Evolutionary conservation across 2,113 vertebrate genomes (phyloP).

Genomic region (Bubo scandiacus): DNA sequence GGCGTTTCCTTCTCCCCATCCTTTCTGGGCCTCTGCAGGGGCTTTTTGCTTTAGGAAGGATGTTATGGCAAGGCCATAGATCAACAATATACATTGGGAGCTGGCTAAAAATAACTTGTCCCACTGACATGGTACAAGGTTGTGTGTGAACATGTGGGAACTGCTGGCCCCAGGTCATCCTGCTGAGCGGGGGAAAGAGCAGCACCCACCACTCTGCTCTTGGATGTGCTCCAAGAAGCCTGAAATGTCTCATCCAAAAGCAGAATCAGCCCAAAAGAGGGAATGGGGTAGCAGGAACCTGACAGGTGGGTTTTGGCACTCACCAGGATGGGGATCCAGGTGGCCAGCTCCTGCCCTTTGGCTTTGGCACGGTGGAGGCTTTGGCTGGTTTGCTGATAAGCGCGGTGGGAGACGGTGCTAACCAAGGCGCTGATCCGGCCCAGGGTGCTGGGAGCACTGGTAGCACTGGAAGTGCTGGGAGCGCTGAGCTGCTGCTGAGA

Average conservation of each 20-base stretch:
- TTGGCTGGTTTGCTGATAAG: slow-evolving; percentile 66
- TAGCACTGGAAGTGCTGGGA: background rate
- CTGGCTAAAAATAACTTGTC: slow-evolving; percentile 50
- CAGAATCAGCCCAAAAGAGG: background rate
- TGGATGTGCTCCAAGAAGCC: background rate
- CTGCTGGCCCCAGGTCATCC: background rate
- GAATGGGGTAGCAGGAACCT: background rate
- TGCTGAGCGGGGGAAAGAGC: background rate
- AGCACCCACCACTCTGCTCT: background rate
- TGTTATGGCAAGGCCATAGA: slow-evolving; percentile 36
- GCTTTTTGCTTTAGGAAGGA: background rate
- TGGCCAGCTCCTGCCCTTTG: slow-evolving; percentile 71
- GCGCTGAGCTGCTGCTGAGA: background rate
- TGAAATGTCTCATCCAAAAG: background rate
- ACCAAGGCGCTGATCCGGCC: slow-evolving; percentile 64
- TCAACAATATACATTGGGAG: slow-evolving; percentile 19
- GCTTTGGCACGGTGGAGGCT: slow-evolving; percentile 59
- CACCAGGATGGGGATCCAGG: slow-evolving; percentile 74
- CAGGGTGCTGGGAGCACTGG: slow-evolving; percentile 20
- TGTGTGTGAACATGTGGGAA: background rate
- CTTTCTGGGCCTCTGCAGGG: background rate
- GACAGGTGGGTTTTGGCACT: background rate
- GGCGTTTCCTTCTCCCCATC: background rate
- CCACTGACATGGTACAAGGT: background rate
- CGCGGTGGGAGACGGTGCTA: slow-evolving; percentile 44